Evolutionary conservation across 2,888 invertebrate genomes (phyloP), one percentile per base, ranked within the genome.

Genomic region (Acleris literana): DNA sequence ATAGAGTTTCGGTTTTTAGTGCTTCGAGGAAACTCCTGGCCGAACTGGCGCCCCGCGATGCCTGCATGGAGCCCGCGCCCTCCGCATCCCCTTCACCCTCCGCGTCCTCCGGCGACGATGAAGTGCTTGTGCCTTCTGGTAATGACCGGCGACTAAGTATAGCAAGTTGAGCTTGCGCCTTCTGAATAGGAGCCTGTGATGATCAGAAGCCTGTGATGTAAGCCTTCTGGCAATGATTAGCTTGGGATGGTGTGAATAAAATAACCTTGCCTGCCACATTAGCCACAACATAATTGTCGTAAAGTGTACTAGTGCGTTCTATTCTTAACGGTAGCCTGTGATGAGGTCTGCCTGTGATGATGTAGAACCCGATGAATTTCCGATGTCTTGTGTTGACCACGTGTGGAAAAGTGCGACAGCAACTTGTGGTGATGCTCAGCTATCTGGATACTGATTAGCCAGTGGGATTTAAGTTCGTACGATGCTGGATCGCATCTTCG

Each of bases 111-210:
- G 82, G 80, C 66, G 80, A 80, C 67, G 78, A 72, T 72, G 91
- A 88, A 70, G 93, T 93, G 70, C 87, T 93, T 79, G 92, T 94
- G 59, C 94, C 94, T 63, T 86, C 92, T 78, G 93, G 94, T 94
- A 83, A 86, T 77, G 77, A 53, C 57, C 22, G 16, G 46, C 13
- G 39, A 18, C 22, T 18, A 25, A 25, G 44, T 44, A 46, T 39
- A 13, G 13, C 33, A 88, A 69, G 93, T 39, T 13, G 39, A 93
- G 70, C 87, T 93, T 79, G 92, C 94, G 59, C 94, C 94, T 63
- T 86, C 92, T 78, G 93, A 94, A 51, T 51, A 17, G 16, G 16
- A 53, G 22, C 22, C 51, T 18, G 20, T 22, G 3, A 16, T 13
- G 44, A n/a, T n/a, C 13, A 46, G 46, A n/a, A 39, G 39, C 39